A percentile compares a stretch with the other conserved stretches of the same genome.
Evolutionary conservation across 2,797 vertebrate species (phyloP).

Genomic region (Arnoldichthys spilopterus): DNA sequence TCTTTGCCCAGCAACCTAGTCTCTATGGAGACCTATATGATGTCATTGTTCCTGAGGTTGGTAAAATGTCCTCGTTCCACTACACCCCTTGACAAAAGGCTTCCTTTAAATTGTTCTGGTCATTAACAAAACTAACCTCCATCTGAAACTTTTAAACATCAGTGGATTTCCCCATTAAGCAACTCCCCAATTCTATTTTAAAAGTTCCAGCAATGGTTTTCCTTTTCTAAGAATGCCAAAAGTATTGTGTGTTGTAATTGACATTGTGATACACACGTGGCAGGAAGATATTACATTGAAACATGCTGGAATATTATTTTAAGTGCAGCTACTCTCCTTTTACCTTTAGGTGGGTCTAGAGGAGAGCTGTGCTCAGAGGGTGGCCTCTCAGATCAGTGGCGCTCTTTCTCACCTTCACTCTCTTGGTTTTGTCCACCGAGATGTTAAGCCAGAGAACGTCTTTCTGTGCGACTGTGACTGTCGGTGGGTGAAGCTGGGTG

Average conservation of each 20-base stretch:
- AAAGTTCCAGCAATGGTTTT: too few relatives aligned
- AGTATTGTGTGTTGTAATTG: neutral
- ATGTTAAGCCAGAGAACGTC: slow-evolving; percentile 96
- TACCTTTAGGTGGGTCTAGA: slow-evolving; percentile 71
- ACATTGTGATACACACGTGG: neutral
- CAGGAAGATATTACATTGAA: neutral
- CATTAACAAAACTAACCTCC: too few relatives aligned
- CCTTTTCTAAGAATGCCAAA: too few relatives aligned
- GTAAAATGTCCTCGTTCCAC: neutral
- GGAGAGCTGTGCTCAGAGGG: slow-evolving; percentile 79
- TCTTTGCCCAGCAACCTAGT: slow-evolving; percentile 88
- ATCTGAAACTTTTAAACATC: too few relatives aligned
- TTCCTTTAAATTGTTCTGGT: neutral
- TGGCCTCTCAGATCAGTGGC: slow-evolving; percentile 85
- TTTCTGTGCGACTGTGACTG: slow-evolving; percentile 86
- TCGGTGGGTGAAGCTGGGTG: slow-evolving; percentile 86
- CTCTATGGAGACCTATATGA: slow-evolving; percentile 89
- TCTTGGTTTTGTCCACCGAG: slow-evolving; percentile 94
- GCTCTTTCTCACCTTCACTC: slow-evolving; percentile 92
- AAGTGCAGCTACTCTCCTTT: neutral
- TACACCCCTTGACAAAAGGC: neutral
- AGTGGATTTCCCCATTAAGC: too few relatives aligned
- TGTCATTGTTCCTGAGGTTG: slow-evolving; percentile 88
- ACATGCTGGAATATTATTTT: neutral
- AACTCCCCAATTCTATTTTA: too few relatives aligned